Base-by-base conservation (phyloP, 2,888 invertebrate species). In the Chrysolina oricalcia region DNA sequence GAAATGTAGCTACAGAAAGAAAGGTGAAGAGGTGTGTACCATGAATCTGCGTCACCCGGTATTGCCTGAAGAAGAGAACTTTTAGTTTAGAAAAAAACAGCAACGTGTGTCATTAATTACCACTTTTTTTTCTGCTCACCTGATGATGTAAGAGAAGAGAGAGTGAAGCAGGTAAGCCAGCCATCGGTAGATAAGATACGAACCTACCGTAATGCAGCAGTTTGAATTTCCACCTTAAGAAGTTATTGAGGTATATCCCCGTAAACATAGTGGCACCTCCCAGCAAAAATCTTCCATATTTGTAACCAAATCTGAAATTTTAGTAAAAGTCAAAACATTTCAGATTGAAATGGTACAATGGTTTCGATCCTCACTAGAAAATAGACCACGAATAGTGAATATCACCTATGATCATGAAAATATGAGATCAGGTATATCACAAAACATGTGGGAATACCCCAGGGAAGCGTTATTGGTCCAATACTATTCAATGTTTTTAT, bases 191-290 rank as follows among this genome's bases (percentile, higher is more conserved):
- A 76, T 92, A 91, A 0, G 93, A 92, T 0, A 93, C 88, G 0
- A 92, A 68, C 72, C 90, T 89, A 0, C 94, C 95, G 86, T 90
- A 91, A 0, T 86, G 82, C 0, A 90, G 90, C 0, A 95, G 87
- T 77, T 91, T 92, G 4, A 95, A 85, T 84, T 91, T 93, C 0
- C 80, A 87, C 73, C 95, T 90, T 83, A 91, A 94, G 81, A 92
- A 89, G 40, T 86, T 89, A 83, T 94, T 94, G n/a, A 95, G 90
- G 50, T 91, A 87, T 0, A 91, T 84, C 0, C 93, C 93, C 1
- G 91, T 89, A 0, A 90, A 1, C 0, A 91, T 90, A 78, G 91
- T 91, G 11, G 91, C 70, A 0, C 86, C 86, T 11, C 91, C 91
- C 0, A 94, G 85, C 1, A 91, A 78, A 1, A 87, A 86, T 0